A percentile compares a stretch with the other conserved stretches of the same genome.
phyloP scores from a whole-genome alignment of 2,888 invertebrate species.

The Trissonchulus latispiculum region DNA sequence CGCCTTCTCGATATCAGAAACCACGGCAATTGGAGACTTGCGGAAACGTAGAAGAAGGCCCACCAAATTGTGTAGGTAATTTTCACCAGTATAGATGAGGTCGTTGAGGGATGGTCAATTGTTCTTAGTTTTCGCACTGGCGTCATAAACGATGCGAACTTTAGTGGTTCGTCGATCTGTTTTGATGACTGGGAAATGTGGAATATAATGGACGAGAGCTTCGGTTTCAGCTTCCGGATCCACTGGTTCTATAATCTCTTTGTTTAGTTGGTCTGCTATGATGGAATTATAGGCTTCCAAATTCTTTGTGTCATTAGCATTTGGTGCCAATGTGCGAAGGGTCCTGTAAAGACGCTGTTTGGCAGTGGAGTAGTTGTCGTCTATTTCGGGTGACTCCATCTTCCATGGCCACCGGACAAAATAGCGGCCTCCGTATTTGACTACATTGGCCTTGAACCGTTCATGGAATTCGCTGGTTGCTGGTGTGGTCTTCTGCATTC shows the following conservation, averaged over 20 bases:
- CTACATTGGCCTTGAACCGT: neutral
- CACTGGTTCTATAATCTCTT: neutral
- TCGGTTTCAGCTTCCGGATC: neutral
- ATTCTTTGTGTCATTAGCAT: neutral
- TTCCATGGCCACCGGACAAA: neutral
- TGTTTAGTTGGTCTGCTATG: neutral
- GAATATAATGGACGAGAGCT: neutral
- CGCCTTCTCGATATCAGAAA: constrained; percentile 31
- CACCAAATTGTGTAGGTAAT: neutral
- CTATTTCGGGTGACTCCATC: neutral
- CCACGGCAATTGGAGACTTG: neutral
- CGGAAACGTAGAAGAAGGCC: neutral
- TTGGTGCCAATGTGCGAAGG: neutral
- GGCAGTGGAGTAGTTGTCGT: neutral
- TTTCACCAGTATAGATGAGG: neutral
- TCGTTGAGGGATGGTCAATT: constrained; percentile 3
- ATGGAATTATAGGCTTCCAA: neutral
- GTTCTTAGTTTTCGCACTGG: constrained; percentile 2
- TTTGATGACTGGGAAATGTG: neutral
- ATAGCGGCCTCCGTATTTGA: neutral
- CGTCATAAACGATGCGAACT: constrained; percentile 1
- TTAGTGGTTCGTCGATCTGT: neutral
- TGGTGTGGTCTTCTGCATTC: neutral
- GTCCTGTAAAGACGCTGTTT: neutral
- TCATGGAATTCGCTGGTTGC: neutral